phyloP scores from a whole-genome alignment of 2,797 vertebrate species.

The Gadopsis marmoratus region DNA sequence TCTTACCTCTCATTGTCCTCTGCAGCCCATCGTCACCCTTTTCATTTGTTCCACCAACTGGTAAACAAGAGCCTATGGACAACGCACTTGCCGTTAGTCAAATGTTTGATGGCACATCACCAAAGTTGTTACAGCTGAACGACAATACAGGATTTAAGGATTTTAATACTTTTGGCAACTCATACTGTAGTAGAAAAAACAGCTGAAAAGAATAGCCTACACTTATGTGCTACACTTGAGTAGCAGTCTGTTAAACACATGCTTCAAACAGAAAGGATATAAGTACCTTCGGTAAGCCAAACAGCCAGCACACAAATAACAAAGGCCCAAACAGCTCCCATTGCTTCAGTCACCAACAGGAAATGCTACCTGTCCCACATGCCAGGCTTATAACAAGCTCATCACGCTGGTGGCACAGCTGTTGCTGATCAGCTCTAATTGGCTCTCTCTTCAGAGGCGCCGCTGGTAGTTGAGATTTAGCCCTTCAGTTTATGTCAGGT shows the following conservation, averaged over 20 bases:
- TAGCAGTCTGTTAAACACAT: background rate
- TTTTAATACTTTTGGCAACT: too few relatives aligned
- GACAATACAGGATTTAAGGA: too few relatives aligned
- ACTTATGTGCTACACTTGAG: too few relatives aligned
- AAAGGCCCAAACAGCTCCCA: constrained; percentile 1
- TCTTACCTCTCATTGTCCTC: background rate
- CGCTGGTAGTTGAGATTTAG: too few relatives aligned
- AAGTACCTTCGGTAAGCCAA: constrained; percentile 41
- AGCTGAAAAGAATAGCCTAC: too few relatives aligned
- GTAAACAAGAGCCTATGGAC: constrained; percentile 25
- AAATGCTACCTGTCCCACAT: accelerated
- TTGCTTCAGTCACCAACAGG: background rate
- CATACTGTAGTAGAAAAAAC: background rate
- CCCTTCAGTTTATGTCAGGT: background rate
- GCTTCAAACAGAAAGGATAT: background rate
- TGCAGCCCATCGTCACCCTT: accelerated
- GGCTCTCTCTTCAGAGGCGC: background rate
- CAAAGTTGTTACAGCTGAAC: too few relatives aligned
- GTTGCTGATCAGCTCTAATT: constrained; percentile 34
- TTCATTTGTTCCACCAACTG: background rate
- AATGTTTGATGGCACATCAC: background rate
- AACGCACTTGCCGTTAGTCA: background rate
- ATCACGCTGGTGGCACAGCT: constrained; percentile 4
- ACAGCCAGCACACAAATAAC: background rate
- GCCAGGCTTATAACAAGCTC: background rate